Conservation (phyloP, 2,113 vertebrate species). For the Synchiropus splendidus region DNA sequence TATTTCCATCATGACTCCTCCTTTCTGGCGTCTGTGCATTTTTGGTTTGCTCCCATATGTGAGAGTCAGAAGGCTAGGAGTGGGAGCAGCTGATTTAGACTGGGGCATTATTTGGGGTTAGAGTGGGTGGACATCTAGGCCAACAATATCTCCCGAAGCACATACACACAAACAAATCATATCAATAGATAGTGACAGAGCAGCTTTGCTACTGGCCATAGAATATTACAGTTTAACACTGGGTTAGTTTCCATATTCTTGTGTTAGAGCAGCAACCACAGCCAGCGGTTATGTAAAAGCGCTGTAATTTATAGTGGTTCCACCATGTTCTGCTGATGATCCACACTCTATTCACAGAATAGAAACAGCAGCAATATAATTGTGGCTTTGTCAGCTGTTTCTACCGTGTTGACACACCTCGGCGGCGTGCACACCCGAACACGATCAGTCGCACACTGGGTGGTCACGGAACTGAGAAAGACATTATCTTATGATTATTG, state of each 20-base stretch:
- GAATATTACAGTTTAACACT: constrained; percentile 59
- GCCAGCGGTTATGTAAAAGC: constrained; percentile 51
- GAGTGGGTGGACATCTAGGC: constrained; percentile 45
- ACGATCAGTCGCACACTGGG: constrained; percentile 42
- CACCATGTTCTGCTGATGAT: constrained; percentile 58
- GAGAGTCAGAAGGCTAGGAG: constrained; percentile 53
- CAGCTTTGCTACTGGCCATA: constrained; percentile 47
- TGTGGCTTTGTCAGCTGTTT: constrained; percentile 65
- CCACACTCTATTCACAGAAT: constrained; percentile 61
- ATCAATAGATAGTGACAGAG: constrained; percentile 54
- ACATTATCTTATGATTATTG: constrained; percentile 68
- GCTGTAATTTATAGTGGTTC: constrained; percentile 58
- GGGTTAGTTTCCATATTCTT: constrained; percentile 60
- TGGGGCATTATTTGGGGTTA: constrained; percentile 49
- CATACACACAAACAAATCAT: constrained; percentile 41
- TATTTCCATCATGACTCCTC: constrained; percentile 58
- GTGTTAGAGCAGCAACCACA: constrained; percentile 46
- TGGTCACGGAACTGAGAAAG: constrained; percentile 60
- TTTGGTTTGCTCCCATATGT: constrained; percentile 58
- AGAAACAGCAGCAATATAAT: constrained; percentile 58
- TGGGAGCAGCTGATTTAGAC: constrained; percentile 48
- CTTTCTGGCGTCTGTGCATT: constrained; percentile 49
- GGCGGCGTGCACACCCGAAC: constrained; percentile 39
- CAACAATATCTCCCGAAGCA: constrained; percentile 11
- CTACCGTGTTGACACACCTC: constrained; percentile 61